Evolutionary conservation across 1,140 invertebrate genomes (phyloP), one percentile per base, ranked within the genome.

Genomic region (Heliothis subflexa): DNA sequence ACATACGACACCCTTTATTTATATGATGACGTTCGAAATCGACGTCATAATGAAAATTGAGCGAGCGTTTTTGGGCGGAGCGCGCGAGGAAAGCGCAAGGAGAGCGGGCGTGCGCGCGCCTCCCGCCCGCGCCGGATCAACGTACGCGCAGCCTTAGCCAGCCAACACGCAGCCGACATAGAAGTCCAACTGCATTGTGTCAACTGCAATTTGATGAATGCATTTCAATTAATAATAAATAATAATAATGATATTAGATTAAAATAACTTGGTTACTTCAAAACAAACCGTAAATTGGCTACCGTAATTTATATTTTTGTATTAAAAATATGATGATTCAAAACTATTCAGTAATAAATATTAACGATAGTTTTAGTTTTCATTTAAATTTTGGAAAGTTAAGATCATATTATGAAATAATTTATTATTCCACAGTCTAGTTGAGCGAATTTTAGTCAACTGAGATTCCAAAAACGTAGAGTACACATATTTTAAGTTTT

Each of bases 1-100:
- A 71, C 78, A 81, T 85, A 89, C 82, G 83, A 71, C 83, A 85
- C 81, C 86, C 89, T 85, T 88, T 88, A 88, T 89, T 87, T 84
- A 86, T 84, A 84, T 68, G 84, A 86, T 90, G 87, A 90, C 90
- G 88, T 90, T 85, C 59, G 75, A 73, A 68, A 80, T 80, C 86
- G 86, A 91, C 86, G 89, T 92, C 87, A 92, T 86, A 79, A 81
- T 81, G 79, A 77, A 82, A 82, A 77, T 62, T 55, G 76, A 79
- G 77, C 78, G 66, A 66, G 72, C 55, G 59, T 14, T 64, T 45
- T 72, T 49, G 47, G 47, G 78, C 59, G 59, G 77, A 61, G 59
- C 62, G 57, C 28, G 83, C 78, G 84, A 81, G 78, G 73, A 81
- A 79, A 68, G 66, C 78, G n/a, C 49, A 16, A 28, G 82, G 80